phyloP scores from a whole-genome alignment of 1,140 invertebrate genomes.

The Drosophila sproati region DNA sequence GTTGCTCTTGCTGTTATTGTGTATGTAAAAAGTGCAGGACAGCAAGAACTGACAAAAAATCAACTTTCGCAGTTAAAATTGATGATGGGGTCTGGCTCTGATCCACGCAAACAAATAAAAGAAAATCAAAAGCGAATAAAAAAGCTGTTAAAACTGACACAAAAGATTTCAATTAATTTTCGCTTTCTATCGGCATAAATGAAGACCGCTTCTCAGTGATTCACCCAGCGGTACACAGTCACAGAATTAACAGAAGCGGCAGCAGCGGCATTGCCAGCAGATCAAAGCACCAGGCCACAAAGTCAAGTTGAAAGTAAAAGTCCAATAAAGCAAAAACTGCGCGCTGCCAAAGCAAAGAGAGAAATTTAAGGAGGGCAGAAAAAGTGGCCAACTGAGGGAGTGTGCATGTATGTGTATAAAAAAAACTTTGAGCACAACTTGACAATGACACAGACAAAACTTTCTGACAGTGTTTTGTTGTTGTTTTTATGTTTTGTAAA shows the following conservation, averaged over 20 bases:
- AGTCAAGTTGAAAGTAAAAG: constrained; percentile 83
- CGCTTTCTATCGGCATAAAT: constrained; percentile 68
- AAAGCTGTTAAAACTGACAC: constrained; percentile 24
- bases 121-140: constrained; percentile 13
- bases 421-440: constrained; percentile 71
- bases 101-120: constrained; percentile 14
- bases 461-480: constrained; percentile 64
- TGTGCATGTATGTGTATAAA: constrained; percentile 7
- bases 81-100: constrained; percentile 64
- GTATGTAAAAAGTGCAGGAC: constrained; percentile 38
- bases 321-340: constrained; percentile 77
- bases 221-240: constrained; percentile 50
- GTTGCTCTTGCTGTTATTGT: not conserved
- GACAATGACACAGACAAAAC: constrained; percentile 75
- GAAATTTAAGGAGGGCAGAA: constrained; percentile 11
- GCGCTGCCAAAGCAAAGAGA: constrained; percentile 36
- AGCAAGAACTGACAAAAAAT: constrained; percentile 18
- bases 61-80: constrained; percentile 64
- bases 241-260: constrained; percentile 64
- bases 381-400: not conserved
- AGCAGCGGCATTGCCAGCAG: constrained; percentile 17
- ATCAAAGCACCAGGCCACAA: constrained; percentile 58
- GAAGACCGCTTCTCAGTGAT: constrained; percentile 34
- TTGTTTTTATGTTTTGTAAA: constrained; percentile 71
- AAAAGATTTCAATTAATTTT: constrained; percentile 80